Evolutionary conservation across 92 coral and sea anemone genomes (phyloP).

Genomic region (Chrysogorgia sp.): DNA sequence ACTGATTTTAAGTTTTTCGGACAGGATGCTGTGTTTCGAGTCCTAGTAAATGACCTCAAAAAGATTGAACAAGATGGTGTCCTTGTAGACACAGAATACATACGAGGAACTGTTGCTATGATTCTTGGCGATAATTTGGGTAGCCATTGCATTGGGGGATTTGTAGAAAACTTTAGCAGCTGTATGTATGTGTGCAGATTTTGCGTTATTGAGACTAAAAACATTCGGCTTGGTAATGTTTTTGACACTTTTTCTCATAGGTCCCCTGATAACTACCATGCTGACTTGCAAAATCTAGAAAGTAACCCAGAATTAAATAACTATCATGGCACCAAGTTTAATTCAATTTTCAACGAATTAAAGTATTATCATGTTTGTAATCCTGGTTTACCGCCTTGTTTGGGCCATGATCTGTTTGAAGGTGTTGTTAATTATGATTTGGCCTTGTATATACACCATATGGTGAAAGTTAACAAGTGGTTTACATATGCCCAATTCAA

Average conservation of each 20-base stretch:
- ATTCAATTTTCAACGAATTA: slow-evolving; percentile 12
- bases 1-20: slow-evolving; percentile 17
- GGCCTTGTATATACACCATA: background rate
- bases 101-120: slow-evolving; percentile 23
- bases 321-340: background rate
- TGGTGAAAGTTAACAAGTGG: slow-evolving; percentile 1
- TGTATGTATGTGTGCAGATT: slow-evolving; percentile 5
- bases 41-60: slow-evolving; percentile 18
- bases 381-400: slow-evolving; percentile 19
- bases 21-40: slow-evolving; percentile 13
- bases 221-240: background rate
- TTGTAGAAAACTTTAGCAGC: slow-evolving; percentile 17
- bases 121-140: slow-evolving; percentile 30
- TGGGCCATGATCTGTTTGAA: slow-evolving; percentile 27
- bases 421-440: slow-evolving; percentile 15
- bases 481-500: background rate
- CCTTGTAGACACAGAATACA: slow-evolving; percentile 1
- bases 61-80: slow-evolving; percentile 15
- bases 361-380: slow-evolving; percentile 2
- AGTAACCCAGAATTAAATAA: slow-evolving; percentile 2
- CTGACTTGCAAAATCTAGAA: background rate
- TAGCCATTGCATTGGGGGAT: too few species aligned
- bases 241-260: background rate
- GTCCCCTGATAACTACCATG: slow-evolving; percentile 10
- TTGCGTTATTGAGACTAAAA: background rate